Evolutionary conservation across 2,888 invertebrate genomes (phyloP), one percentile per base, ranked within the genome.

Genomic region (Chymomyza amoena): DNA sequence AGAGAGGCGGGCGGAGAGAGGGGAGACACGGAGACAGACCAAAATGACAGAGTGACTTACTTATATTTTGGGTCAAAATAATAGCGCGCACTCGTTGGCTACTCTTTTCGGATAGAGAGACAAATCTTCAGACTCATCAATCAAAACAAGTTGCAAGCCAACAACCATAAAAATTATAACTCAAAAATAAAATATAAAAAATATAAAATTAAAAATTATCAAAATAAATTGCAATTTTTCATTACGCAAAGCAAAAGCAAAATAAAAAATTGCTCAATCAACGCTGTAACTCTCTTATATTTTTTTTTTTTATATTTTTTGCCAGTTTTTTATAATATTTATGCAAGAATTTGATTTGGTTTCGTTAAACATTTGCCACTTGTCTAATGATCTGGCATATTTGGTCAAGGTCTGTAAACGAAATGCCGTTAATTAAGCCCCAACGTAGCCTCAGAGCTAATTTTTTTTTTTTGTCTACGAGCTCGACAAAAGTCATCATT

Each of bases 371-470:
- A 25, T 36, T 36, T 36, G 36, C 6, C 36, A 36, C 36, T 36
- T 52, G 64, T 59, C 75, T 72, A 68, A 73, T 69, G 75, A 75
- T 80, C 69, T 61, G 54, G 70, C 78, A 80, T 72, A 80, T 75
- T 66, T 77, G 69, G 69, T 57, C 60, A 68, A 70, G 32, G 60
- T 28, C 60, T 60, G 60, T 60, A 60, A 60, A n/a, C 36, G n/a
- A 36, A 36, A 69, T 69, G 64, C 60, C 62, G 62, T 68, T 80
- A 75, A 78, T 78, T 80, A 77, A 75, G 68, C 67, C 66, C 63
- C 69, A 71, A 68, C 6, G 28, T 1, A 9, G 9, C 9, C 13
- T 61, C n/a, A 16, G 61, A 16, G 16, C 15, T 18, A n/a, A n/a
- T 54, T 51, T 51, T 51, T 51, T 16, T 56, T 61, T 1, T 1